phyloP scores from a whole-genome alignment of 1,140 invertebrate genomes.

The Metopolophium dirhodum region DNA sequence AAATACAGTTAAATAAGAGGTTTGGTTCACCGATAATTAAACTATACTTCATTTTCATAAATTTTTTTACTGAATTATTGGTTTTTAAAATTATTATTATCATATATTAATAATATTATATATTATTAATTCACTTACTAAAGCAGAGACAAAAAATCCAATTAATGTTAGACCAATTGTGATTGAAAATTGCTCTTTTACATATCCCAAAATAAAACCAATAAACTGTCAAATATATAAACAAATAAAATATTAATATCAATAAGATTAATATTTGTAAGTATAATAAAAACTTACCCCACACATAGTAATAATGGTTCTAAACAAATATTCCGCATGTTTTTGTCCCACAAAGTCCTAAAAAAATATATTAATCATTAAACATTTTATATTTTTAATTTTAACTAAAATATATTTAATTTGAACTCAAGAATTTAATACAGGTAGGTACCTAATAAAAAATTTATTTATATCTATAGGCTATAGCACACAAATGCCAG shows the following conservation, averaged over 20 bases:
- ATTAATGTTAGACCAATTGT: conserved; percentile 53
- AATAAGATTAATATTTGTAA: neutral
- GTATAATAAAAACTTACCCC: conserved; percentile 24
- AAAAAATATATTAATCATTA: neutral
- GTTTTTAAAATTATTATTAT: neutral
- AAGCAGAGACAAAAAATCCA: conserved; percentile 49
- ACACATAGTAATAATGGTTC: conserved; percentile 42
- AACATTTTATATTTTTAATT: neutral
- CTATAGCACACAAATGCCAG: neutral
- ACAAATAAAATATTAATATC: neutral
- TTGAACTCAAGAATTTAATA: neutral
- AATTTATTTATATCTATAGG: neutral
- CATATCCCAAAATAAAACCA: conserved; percentile 48
- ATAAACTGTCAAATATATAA: neutral
- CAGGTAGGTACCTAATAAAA: neutral
- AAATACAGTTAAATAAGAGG: neutral
- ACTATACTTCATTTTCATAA: neutral
- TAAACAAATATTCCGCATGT: conserved; percentile 51
- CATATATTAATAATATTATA: neutral
- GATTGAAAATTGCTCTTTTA: conserved; percentile 51
- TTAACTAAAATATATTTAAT: neutral
- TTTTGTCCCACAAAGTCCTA: conserved; percentile 54
- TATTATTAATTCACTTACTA: conserved; percentile 30
- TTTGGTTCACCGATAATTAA: neutral
- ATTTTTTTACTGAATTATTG: neutral